These are phyloP conservation scores for Pangasius larnaudii DNA, from an alignment of 2,797 vertebrate genomes.

Conservation along the genomic window DNA sequence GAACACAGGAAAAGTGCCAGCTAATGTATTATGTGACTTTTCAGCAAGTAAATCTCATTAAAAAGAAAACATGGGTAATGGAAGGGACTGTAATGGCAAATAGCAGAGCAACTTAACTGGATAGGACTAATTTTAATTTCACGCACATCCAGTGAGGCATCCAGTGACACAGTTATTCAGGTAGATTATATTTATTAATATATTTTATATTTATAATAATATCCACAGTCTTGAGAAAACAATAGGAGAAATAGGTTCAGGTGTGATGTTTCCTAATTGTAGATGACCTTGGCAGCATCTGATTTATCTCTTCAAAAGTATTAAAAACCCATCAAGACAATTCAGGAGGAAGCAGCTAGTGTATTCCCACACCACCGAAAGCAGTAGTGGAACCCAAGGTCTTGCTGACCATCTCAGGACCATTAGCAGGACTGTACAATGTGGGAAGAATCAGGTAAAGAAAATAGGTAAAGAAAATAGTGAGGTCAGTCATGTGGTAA, in stretches of 20 bases:
- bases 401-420: no score
- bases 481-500: no score
- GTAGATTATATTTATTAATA: constrained; percentile 39
- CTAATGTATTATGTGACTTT: constrained; percentile 36
- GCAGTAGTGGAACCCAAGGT: no score
- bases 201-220: constrained; percentile 29
- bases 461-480: no score
- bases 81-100: constrained; percentile 53
- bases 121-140: constrained; percentile 50
- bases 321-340: constrained; percentile 56
- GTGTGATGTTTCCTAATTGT: constrained; percentile 43
- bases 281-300: constrained; percentile 37
- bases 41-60: constrained; percentile 48
- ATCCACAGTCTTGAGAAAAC: constrained; percentile 27
- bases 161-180: constrained; percentile 41
- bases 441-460: no score
- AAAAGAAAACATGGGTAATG: constrained; percentile 46
- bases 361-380: no score
- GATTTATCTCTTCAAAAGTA: constrained; percentile 47
- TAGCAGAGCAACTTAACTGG: constrained; percentile 57
- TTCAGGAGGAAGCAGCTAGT: constrained; percentile 2
- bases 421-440: no score
- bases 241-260: constrained; percentile 45
- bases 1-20: constrained; percentile 32
- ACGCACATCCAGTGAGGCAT: constrained; percentile 36